Base-by-base conservation (phyloP, 2,797 vertebrate species). In the Tenualosa thibaudeaui region DNA sequence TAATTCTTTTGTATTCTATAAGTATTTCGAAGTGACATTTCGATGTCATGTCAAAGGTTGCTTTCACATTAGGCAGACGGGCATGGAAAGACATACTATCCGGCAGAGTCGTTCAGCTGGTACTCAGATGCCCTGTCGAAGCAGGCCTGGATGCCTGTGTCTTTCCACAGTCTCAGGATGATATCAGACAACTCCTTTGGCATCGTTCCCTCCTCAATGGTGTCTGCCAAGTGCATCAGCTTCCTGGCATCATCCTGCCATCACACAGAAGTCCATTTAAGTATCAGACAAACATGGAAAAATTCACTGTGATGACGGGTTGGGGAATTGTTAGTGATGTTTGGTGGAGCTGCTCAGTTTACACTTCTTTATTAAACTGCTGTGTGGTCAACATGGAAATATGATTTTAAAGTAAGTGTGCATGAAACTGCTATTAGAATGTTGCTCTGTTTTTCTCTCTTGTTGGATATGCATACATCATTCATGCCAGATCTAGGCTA, bases 71-170 rank as follows among this genome's bases (percentile, higher is more conserved):
- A 19, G 8, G 51, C 51, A 37, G 17, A 71, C 0, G 4, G 40
- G 7, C 6, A 4, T n/a, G 2, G 71, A 78, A 8, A 78, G 50
- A 88, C 96, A 0, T 96, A 99, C 98, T 99, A 99, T 96, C 97
- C 98, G 0, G 98, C 98, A 0, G 98, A 99, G 91, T 99, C 98
- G 0, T 99, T 99, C 88, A 99, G 97, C 89, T 99, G 98, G 93
- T 98, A 99, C 90, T 99, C 98, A 0, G 98, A 99, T 87, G 98
- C 97, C 0, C 98, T 95, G 0, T 99, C 98, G 0, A 97, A 99
- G 92, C 98, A 99, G 0, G 94, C 96, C 93, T 99, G 97, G 87
- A 99, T 98, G 31, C 98, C 98, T 0, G 95, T 12, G 83, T 99
- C 98, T 90, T 98, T 97, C 98, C 98, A 99, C 91, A 99, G 95